Conservation (phyloP, 2,888 invertebrate species). For the Cryptocephalus primarius region DNA sequence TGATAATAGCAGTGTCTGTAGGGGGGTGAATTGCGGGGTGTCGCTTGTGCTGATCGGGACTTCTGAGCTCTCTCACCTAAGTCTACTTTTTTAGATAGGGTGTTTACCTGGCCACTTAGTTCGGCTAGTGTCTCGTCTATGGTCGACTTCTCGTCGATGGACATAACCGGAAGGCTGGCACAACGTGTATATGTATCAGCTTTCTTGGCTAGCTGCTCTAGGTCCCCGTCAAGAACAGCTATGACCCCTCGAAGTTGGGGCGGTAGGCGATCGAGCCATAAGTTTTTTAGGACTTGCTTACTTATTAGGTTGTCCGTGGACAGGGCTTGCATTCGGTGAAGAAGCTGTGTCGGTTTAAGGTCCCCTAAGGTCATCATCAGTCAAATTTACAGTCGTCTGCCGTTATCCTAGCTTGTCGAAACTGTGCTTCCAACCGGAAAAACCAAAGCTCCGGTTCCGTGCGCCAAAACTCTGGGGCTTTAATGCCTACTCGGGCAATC, state of each 20-base stretch:
- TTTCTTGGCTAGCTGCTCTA: neutral
- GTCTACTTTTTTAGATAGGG: neutral
- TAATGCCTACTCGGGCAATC: neutral
- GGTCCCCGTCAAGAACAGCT: neutral
- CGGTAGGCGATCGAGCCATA: conserved; percentile 2
- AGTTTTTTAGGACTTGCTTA: neutral
- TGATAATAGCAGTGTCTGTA: neutral
- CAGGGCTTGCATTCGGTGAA: neutral
- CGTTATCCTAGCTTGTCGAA: no score
- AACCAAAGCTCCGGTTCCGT: neutral
- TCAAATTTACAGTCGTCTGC: neutral
- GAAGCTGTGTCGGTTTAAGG: neutral
- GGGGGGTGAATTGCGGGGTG: neutral
- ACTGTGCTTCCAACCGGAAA: no score
- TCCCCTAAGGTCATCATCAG: neutral
- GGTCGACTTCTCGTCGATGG: neutral
- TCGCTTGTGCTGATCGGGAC: neutral
- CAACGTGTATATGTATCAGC: neutral
- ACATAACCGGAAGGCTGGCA: neutral
- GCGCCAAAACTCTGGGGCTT: neutral
- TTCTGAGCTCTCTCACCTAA: neutral
- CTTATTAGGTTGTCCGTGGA: neutral
- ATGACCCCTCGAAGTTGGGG: conserved; percentile 1
- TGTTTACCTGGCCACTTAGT: neutral
- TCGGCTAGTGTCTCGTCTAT: neutral